Conservation (phyloP, 2,797 vertebrate genomes). For the Notoglanidium macrostoma region DNA sequence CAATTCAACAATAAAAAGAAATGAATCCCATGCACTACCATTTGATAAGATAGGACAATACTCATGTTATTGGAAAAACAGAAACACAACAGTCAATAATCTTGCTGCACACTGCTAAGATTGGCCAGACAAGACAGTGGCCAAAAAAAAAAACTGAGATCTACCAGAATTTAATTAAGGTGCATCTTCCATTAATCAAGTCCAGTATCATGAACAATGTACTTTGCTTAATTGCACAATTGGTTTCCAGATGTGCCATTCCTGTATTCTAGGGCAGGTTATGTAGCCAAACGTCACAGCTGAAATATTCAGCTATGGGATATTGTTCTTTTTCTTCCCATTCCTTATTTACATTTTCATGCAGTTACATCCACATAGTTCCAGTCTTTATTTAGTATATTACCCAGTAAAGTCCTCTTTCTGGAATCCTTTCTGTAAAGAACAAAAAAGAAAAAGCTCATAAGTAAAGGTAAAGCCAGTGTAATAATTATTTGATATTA, state of each 20-base stretch:
- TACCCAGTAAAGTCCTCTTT: constrained; percentile 60
- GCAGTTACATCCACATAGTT: constrained; percentile 6
- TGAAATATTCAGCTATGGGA: background rate
- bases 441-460: constrained; percentile 50
- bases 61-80: background rate
- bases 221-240: constrained; percentile 1
- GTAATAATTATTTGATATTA: background rate
- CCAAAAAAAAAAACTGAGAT: constrained; percentile 11
- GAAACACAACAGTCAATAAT: constrained; percentile 4
- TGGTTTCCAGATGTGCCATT: background rate
- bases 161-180: constrained; percentile 26
- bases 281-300: background rate
- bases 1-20: constrained; percentile 6
- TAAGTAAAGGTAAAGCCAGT: constrained; percentile 26
- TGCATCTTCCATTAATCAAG: constrained; percentile 23
- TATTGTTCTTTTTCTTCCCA: constrained; percentile 3
- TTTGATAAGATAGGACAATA: background rate
- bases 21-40: background rate
- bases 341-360: constrained; percentile 29
- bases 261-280: background rate
- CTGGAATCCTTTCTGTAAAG: constrained; percentile 72
- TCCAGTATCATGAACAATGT: background rate
- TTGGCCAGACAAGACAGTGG: background rate
- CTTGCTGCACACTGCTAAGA: background rate
- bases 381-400: constrained; percentile 41